These are phyloP conservation scores for Diploscapter pachys DNA, from an alignment of 1,140 invertebrate genomes.

Conservation along the genomic window DNA sequence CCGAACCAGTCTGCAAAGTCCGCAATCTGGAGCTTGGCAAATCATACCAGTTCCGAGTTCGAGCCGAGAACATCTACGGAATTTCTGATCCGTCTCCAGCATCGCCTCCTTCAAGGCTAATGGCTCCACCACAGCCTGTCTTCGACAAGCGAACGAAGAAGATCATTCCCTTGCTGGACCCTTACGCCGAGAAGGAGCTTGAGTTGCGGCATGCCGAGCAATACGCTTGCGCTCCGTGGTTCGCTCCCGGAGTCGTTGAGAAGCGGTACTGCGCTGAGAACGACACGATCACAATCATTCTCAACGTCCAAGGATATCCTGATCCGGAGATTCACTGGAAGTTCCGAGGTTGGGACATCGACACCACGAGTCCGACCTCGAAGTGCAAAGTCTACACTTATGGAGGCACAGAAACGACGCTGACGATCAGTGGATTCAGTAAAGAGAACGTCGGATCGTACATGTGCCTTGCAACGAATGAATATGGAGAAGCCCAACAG, in stretches of 20 bases:
- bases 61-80: slow-evolving; percentile 94
- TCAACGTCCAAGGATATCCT: slow-evolving; percentile 54
- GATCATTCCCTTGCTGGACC: slow-evolving; percentile 56
- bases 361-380: slow-evolving; percentile 47
- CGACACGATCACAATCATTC: slow-evolving; percentile 50
- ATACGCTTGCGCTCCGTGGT: slow-evolving; percentile 58
- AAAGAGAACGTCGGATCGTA: slow-evolving; percentile 55
- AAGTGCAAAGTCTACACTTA: slow-evolving; percentile 52
- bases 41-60: slow-evolving; percentile 71
- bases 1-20: slow-evolving; percentile 59
- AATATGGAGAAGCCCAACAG: slow-evolving; percentile 58
- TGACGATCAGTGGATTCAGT: slow-evolving; percentile 53
- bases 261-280: slow-evolving; percentile 58
- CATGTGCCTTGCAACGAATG: slow-evolving; percentile 54
- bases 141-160: slow-evolving; percentile 52
- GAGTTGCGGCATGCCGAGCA: slow-evolving; percentile 52
- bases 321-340: slow-evolving; percentile 59
- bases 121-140: slow-evolving; percentile 56
- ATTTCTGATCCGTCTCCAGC: slow-evolving; percentile 80
- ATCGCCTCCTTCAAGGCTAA: slow-evolving; percentile 57
- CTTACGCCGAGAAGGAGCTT: slow-evolving; percentile 55
- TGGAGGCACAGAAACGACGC: slow-evolving; percentile 53
- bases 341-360: slow-evolving; percentile 56
- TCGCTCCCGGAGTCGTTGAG: slow-evolving; percentile 53
- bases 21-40: slow-evolving; percentile 57